phyloP scores from a whole-genome alignment of 2,797 vertebrate species.

The Otolemur crassicaudatus region DNA sequence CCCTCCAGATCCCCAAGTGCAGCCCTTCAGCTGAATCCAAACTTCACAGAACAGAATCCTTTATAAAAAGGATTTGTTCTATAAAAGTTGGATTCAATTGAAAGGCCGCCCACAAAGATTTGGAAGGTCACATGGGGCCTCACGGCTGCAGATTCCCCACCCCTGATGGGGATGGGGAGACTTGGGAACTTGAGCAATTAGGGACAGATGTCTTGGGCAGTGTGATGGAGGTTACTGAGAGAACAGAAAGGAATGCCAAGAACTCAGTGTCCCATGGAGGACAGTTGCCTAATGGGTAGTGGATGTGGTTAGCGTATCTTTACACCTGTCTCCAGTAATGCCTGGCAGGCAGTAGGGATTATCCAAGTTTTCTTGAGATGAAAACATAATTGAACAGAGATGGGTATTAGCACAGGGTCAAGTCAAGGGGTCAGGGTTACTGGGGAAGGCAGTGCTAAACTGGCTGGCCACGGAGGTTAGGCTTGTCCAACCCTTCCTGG shows the following conservation, averaged over 20 bases:
- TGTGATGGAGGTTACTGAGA: neutral
- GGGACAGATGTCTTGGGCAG: neutral
- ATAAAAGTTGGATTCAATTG: too few species aligned
- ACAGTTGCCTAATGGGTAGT: neutral
- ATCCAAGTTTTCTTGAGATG: neutral
- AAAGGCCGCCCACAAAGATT: too few species aligned
- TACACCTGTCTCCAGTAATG: neutral
- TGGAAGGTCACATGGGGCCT: too few species aligned
- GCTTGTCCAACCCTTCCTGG: neutral
- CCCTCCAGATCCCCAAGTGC: too few species aligned
- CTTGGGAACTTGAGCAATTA: neutral
- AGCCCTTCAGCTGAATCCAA: too few species aligned
- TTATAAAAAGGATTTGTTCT: too few species aligned
- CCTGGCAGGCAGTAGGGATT: neutral
- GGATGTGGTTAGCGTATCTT: neutral
- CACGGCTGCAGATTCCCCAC: too few species aligned
- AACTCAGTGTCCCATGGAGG: neutral
- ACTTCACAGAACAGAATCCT: too few species aligned
- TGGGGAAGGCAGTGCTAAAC: neutral
- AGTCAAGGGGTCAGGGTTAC: neutral
- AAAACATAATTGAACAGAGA: neutral
- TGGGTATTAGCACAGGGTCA: neutral
- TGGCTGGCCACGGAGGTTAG: fast-evolving
- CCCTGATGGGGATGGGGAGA: neutral
- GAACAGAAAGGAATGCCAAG: neutral